These are phyloP conservation scores for Vanessa cardui DNA, from an alignment of 2,888 invertebrate genomes.

Conservation along the genomic window DNA sequence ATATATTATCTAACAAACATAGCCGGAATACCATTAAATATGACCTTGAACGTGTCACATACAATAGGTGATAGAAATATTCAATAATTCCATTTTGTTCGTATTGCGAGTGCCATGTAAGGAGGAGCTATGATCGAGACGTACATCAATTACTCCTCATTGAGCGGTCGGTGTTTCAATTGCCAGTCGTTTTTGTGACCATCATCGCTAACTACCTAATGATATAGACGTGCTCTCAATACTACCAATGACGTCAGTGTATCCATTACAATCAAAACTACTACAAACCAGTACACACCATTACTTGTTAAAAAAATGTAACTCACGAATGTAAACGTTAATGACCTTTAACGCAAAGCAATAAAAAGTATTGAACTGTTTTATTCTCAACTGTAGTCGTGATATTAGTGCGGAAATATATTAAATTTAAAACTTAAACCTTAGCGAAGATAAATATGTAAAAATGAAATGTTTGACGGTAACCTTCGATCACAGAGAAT, in stretches of 20 bases:
- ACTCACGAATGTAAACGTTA: too few relatives aligned
- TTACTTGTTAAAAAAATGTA: neutral
- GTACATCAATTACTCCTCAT: conserved; percentile 74
- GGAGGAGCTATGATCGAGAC: conserved; percentile 61
- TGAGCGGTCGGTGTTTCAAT: conserved; percentile 73
- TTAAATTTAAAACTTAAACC: too few relatives aligned
- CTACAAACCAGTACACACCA: neutral
- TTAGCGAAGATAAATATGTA: too few relatives aligned
- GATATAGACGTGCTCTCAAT: conserved; percentile 42
- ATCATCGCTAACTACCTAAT: conserved; percentile 52
- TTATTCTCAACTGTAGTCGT: too few relatives aligned
- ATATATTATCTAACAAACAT: neutral
- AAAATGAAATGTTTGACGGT: too few relatives aligned
- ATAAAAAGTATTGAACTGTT: too few relatives aligned
- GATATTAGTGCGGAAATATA: too few relatives aligned
- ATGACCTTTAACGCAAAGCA: too few relatives aligned
- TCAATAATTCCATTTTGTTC: conserved; percentile 34
- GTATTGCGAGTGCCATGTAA: conserved; percentile 44
- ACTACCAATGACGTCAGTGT: conserved; percentile 33
- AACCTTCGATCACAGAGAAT: too few relatives aligned
- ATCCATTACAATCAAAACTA: conserved; percentile 9
- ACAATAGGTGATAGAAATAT: conserved; percentile 40
- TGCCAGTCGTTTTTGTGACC: conserved; percentile 65
- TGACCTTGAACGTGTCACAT: conserved; percentile 28
- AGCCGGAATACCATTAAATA: conserved; percentile 6